Conservation (phyloP, 2,888 invertebrate genomes). For the Sipha maydis region DNA sequence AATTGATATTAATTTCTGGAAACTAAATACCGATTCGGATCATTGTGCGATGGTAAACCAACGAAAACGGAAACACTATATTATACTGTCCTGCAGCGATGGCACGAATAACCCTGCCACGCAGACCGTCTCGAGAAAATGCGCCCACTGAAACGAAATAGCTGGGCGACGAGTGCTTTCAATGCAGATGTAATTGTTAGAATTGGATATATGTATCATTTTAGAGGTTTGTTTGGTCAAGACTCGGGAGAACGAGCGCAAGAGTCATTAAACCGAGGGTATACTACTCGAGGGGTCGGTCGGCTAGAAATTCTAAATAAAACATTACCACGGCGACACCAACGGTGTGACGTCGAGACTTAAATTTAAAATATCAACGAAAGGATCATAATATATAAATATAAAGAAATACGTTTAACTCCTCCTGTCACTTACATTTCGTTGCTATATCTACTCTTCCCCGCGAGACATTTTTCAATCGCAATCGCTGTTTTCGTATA, state of each 20-base stretch:
- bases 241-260: neutral
- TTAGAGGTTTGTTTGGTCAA: neutral
- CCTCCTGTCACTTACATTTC: no score
- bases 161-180: neutral
- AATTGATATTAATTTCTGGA: no score
- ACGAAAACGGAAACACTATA: neutral
- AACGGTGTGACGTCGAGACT: neutral
- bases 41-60: neutral
- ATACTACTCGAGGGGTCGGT: neutral
- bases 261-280: neutral
- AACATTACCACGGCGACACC: neutral
- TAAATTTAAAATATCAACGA: neutral
- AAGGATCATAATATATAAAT: neutral
- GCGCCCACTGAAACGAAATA: neutral
- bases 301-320: neutral
- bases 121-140: neutral
- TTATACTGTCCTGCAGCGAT: neutral
- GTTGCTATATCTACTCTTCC: no score
- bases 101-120: neutral
- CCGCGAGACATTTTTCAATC: neutral
- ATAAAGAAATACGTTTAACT: neutral
- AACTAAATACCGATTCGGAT: no score
- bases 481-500: neutral
- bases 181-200: no score
- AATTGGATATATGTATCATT: no score